These are phyloP conservation scores for Anoncus sp. DNA, from an alignment of 2,888 invertebrate genomes.

Conservation along the genomic window DNA sequence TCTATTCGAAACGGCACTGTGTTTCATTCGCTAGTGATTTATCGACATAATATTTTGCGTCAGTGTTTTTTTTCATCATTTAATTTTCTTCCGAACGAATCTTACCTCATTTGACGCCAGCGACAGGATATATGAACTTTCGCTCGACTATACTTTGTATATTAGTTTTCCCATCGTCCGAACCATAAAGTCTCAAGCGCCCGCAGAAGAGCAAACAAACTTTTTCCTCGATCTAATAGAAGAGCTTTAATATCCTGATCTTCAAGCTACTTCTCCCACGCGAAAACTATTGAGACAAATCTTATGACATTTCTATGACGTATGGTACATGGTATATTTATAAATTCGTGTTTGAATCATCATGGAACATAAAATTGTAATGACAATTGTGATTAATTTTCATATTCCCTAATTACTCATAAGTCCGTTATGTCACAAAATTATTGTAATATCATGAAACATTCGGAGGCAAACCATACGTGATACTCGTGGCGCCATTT, in stretches of 20 bases:
- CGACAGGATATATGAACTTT: conserved; percentile 8
- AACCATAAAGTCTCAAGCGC: background rate
- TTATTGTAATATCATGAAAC: background rate
- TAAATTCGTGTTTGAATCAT: background rate
- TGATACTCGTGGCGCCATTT: background rate
- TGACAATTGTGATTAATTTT: background rate
- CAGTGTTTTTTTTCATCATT: background rate
- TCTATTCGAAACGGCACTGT: conserved; percentile 17
- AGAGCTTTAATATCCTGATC: conserved; percentile 17
- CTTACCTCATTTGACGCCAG: background rate
- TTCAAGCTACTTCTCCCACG: background rate
- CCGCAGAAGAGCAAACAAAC: conserved; percentile 6
- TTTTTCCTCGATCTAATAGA: conserved; percentile 2
- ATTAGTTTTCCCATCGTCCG: conserved; percentile 13
- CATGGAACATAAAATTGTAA: background rate
- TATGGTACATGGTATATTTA: no score
- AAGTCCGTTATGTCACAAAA: background rate
- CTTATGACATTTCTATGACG: no score
- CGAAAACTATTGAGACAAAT: background rate
- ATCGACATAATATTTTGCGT: conserved; percentile 17
- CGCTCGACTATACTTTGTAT: background rate
- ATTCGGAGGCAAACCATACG: background rate
- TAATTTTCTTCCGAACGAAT: conserved; percentile 17
- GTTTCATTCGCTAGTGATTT: conserved; percentile 30
- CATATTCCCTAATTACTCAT: no score